Percentiles rank a stretch among this genome's conserved stretches.
phyloP scores from a whole-genome alignment of 2,797 vertebrate species.

The Micrastur ruficollis region DNA sequence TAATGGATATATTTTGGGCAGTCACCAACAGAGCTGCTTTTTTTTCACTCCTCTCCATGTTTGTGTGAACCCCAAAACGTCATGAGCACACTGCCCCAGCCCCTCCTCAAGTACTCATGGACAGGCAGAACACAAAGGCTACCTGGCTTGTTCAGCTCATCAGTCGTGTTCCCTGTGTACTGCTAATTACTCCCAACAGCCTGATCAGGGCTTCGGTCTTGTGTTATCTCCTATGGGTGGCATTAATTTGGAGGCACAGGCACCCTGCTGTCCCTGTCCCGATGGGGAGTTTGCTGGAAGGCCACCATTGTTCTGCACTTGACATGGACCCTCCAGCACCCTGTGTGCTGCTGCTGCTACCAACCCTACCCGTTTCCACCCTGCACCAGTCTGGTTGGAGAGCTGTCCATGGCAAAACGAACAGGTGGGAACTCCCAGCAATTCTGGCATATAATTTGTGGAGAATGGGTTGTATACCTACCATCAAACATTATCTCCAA shows the following conservation, averaged over 20 bases:
- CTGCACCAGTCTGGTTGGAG: neutral
- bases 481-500: neutral
- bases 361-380: neutral
- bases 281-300: accelerated
- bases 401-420: neutral
- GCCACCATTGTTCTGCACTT: neutral
- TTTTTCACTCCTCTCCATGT: neutral
- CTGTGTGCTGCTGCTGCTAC: neutral
- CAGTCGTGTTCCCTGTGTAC: accelerated
- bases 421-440: neutral
- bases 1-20: neutral
- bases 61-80: neutral
- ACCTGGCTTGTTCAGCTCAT: neutral
- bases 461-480: neutral
- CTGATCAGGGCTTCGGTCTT: accelerated
- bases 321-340: neutral
- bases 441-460: neutral
- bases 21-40: accelerated
- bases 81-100: accelerated
- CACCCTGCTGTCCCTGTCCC: accelerated
- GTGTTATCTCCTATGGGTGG: neutral
- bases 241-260: neutral
- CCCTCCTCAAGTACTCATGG: neutral
- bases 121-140: neutral
- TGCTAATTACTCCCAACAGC: neutral